These are phyloP conservation scores for Limenitis camilla DNA, from an alignment of 2,888 invertebrate species.

Conservation along the genomic window DNA sequence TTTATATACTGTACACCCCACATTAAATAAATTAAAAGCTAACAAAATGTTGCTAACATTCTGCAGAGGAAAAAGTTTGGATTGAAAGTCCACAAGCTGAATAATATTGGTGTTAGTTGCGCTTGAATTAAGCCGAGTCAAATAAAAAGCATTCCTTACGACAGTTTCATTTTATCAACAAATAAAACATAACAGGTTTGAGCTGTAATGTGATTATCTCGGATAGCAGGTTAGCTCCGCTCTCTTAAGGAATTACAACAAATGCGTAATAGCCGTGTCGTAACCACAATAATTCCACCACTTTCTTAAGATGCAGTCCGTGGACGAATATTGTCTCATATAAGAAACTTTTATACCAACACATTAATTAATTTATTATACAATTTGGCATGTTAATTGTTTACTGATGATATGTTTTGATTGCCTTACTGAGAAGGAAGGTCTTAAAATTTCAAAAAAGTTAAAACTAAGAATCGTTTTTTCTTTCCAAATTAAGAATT, in stretches of 20 bases:
- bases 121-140: conserved; percentile 15
- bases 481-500: no score
- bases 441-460: no score
- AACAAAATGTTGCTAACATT: no score
- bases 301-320: conserved; percentile 33
- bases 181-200: conserved; percentile 30
- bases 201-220: conserved; percentile 37
- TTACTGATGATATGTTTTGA: no score
- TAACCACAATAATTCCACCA: conserved; percentile 48
- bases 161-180: conserved; percentile 24
- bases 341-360: conserved; percentile 21
- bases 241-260: conserved; percentile 61
- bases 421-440: no score
- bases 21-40: no score
- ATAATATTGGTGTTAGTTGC: neutral
- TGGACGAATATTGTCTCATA: conserved; percentile 26
- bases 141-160: conserved; percentile 18
- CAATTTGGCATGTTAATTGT: no score
- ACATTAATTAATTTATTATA: neutral
- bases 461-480: no score
- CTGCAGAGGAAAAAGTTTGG: no score
- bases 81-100: no score
- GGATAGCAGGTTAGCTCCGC: conserved; percentile 45
- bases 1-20: no score
- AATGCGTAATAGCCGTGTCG: conserved; percentile 60